phyloP scores from a whole-genome alignment of 2,113 vertebrate species.

The Pseudopodoces humilis region DNA sequence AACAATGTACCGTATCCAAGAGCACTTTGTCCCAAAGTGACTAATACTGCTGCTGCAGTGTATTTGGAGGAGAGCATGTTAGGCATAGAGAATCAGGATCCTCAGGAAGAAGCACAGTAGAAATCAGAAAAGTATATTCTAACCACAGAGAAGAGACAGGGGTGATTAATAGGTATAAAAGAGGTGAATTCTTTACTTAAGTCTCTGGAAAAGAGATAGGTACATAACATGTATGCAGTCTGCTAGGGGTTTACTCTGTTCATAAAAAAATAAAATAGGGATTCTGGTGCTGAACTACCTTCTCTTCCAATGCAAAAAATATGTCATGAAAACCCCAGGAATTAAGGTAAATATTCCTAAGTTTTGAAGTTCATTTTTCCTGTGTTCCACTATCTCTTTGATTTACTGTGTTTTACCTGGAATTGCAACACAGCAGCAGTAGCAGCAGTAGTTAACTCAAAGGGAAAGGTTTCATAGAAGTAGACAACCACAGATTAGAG shows the following conservation, averaged over 20 bases:
- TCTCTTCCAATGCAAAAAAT: neutral
- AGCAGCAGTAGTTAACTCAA: neutral
- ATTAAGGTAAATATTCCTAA: neutral
- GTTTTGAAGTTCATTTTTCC: neutral
- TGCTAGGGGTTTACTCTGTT: neutral
- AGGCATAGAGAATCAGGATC: slow-evolving; percentile 44
- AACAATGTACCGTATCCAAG: neutral
- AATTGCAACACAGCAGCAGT: neutral
- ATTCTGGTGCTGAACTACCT: neutral
- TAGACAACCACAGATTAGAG: neutral
- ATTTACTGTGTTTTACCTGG: neutral
- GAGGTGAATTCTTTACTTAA: neutral
- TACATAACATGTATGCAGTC: neutral
- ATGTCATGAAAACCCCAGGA: fast-evolving
- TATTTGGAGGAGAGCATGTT: slow-evolving; percentile 38
- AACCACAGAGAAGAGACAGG: neutral
- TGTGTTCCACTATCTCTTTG: neutral
- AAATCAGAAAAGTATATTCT: slow-evolving; percentile 28
- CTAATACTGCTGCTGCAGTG: neutral
- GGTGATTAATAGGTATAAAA: slow-evolving; percentile 31
- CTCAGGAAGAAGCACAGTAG: slow-evolving; percentile 24
- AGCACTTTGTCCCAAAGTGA: slow-evolving; percentile 38
- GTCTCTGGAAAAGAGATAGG: neutral
- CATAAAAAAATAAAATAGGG: neutral
- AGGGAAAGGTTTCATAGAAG: neutral